Evolutionary conservation across 2,113 vertebrate genomes (phyloP), one percentile per base, ranked within the genome.

Genomic region (Pimephales promelas): DNA sequence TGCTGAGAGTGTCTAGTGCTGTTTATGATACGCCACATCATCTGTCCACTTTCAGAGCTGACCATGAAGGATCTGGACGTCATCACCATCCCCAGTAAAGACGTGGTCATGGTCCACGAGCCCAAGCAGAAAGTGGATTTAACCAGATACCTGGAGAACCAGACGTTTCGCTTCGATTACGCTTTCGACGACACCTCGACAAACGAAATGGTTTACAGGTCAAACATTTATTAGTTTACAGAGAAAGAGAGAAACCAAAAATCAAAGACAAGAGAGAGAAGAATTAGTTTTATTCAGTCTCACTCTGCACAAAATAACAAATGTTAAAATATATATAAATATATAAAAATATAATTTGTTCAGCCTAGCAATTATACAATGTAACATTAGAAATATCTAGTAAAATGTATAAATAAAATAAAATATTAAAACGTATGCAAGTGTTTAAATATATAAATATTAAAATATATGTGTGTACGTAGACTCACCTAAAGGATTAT

Each of bases 151-250:
- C 92, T 99, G 92, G 98, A 99, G 94, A 99, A 99, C 92, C 98
- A 99, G 90, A 99, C 98, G 0, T 99, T 99, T 91, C 95, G 98
- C 77, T 99, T 99, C 83, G 98, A 99, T 92, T 99, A 98, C 87
- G 95, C 98, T 89, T 99, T 99, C 85, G 97, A 99, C 85, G 97
- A 99, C 90, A 96, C 91, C 77, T 93, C 97, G 90, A 95, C 97
- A 90, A 99, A 99, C 90, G 97, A 99, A 92, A 99, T 99, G 98
- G 96, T 99, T 89, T 99, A 99, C 94, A 98, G 97, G 97, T 97
- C 92, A 31, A 76, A 20, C 8, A 22, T 10, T 22, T 22, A 20
- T 40, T 10, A 20, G 10, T 22, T 40, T 31, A 22, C 64, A 40
- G 18, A 22, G 64, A 68, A 68, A 66, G 4, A 20, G 28, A 1